phyloP scores from a whole-genome alignment of 2,888 invertebrate species.

The Diabrotica balteata region DNA sequence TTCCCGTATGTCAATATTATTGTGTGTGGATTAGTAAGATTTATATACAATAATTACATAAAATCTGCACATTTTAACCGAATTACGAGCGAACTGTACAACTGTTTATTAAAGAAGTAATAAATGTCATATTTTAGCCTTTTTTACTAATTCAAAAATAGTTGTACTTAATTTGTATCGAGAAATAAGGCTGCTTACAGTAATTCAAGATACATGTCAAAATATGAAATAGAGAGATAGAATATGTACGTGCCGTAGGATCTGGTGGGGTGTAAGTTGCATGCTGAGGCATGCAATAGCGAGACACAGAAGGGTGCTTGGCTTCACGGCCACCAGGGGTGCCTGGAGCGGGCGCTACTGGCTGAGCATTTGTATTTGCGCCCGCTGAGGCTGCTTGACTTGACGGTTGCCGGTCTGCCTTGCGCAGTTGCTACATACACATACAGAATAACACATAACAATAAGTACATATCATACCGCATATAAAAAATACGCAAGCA shows the following conservation, averaged over 20 bases:
- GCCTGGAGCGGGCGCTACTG: conserved; percentile 52
- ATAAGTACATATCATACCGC: conserved; percentile 46
- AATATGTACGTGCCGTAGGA: conserved; percentile 67
- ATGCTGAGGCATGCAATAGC: conserved; percentile 70
- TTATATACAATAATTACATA: too few species aligned
- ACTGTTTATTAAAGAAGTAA: too few species aligned
- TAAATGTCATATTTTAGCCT: too few species aligned
- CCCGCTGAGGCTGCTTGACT: conserved; percentile 51
- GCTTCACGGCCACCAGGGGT: conserved; percentile 60
- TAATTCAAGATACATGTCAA: conserved; percentile 18
- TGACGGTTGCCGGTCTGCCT: conserved; percentile 60
- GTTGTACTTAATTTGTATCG: background rate
- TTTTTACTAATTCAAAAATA: too few species aligned
- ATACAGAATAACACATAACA: conserved; percentile 61
- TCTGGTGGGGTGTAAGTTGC: conserved; percentile 68
- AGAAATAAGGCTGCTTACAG: conserved; percentile 17
- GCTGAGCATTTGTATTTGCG: conserved; percentile 46
- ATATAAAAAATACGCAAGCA: conserved; percentile 18
- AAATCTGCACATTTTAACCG: too few species aligned
- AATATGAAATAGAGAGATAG: conserved; percentile 44
- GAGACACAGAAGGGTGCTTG: conserved; percentile 63
- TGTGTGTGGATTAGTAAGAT: too few species aligned
- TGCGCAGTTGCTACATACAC: conserved; percentile 62
- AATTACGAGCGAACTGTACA: too few species aligned
- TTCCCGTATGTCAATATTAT: too few species aligned